Base-by-base conservation (phyloP, 2,113 vertebrate species). In the Canis aureus region DNA sequence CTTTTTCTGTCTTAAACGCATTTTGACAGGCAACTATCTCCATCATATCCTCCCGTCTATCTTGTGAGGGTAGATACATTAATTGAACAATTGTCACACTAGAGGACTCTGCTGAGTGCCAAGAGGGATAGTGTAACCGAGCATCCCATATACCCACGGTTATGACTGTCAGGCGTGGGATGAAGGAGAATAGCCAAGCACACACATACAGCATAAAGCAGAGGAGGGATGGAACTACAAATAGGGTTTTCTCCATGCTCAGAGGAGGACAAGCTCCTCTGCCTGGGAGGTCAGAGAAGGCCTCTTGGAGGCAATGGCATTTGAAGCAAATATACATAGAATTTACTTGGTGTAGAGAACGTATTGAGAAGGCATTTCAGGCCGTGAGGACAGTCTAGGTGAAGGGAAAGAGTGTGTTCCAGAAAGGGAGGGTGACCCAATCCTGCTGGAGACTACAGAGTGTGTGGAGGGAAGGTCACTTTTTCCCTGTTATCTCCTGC, bases 1-100 rank as follows among this genome's bases (percentile, higher is more conserved):
- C 20, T 55, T 92, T 78, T 85, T 67, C 60, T 90, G 57, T 94
- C 92, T 87, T 35, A 71, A 95, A 73, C 29, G 76, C 88, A 86
- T 86, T 62, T 71, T 90, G 80, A 53, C 55, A 29, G 1, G 16
- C 51, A 82, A 10, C 43, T 82, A 57, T 89, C 80, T 78, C 49
- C 73, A n/a, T 66, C 15, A 43, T 3, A 73, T 59, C 60, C 20
- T 96, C 57, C 57, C 27, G 64, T n/a, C 29, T 73, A 17, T 25
- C 23, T 13, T 27, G 32, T 51, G 76, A 76, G 11, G 23, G 23
- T 49, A 38, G 53, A 89, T 5, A 71, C 25, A 59, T 35, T 90
- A 69, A 55, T 5, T 73, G 10, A 85, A 53, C 20, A 23, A 20
- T 27, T 16, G 71, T 49, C 67, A 74, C 29, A 73, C 27, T 27